Base-by-base conservation (phyloP, 1,140 invertebrate species). In the Apolygus lucorum region DNA sequence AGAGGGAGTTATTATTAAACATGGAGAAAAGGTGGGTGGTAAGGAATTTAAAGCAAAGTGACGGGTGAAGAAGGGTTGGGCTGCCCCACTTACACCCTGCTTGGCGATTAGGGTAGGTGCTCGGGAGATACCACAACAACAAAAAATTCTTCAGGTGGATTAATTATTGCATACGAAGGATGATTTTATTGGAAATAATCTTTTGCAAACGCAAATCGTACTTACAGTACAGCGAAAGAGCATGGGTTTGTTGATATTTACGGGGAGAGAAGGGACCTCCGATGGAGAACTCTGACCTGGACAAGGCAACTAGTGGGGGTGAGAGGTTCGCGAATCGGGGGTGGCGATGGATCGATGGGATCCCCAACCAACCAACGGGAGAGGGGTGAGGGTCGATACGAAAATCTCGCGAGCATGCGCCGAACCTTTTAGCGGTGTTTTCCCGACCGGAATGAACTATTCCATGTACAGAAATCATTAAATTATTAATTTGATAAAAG, bases 301-400 rank as follows among this genome's bases (percentile, higher is more conserved):
- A 68, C 66, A 52, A 68, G 66, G 66, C 66, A 68, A 68, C 66
- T 68, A 24, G 66, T 68, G 66, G 28, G 65, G 42, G 66, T 25
- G 54, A 49, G 34, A 49, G 8, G 34, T 49, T 49, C 17, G 34
- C 8, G 34, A 21, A 8, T 25, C 8, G 22, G 17, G 24, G 22
- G 21, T 8, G 54, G 54, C 8, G 22, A 22, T 8, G 8, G 54
- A 62, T 62, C 54, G 8, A 62, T 62, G 24, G 11, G 54, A 8
- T 22, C 17, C 54, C 54, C 22, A 22, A 17, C 17, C 8, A 8
- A 8, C 54, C 54, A 17, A 49, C n/a, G n/a, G 34, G 17, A 17
- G 34, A 49, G 34, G 34, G 34, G 17, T 11, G 17, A 8, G 8
- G 34, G 34, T 49, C 34, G 17, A 49, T 49, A 49, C n/a, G n/a